Percentiles rank a stretch among this genome's conserved stretches.
Evolutionary conservation across 2,888 invertebrate genomes (phyloP).

Genomic region (Thera obeliscata): DNA sequence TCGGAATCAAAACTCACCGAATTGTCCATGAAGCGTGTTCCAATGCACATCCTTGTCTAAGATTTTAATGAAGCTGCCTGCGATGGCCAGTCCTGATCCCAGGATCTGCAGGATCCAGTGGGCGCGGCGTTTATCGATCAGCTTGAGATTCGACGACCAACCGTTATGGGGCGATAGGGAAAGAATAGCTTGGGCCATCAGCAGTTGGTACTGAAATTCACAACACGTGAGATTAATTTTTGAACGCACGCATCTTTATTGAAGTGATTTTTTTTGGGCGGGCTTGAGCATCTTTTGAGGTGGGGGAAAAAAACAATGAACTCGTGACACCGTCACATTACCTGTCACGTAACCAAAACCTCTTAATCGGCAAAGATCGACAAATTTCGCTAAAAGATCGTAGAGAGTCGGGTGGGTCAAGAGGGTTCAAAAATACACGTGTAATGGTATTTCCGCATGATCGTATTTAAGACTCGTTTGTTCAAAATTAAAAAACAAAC

Average conservation of each 20-base stretch:
- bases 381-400: no score
- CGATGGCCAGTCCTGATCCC: slow-evolving; percentile 66
- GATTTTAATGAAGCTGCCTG: slow-evolving; percentile 63
- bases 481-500: slow-evolving; percentile 39
- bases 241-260: no score
- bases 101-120: slow-evolving; percentile 68
- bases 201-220: slow-evolving; percentile 66
- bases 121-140: slow-evolving; percentile 63
- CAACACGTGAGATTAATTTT: neutral
- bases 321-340: no score
- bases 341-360: no score
- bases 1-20: slow-evolving; percentile 46
- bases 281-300: no score
- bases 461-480: neutral
- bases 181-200: slow-evolving; percentile 72
- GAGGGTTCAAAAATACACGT: no score
- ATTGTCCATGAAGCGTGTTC: slow-evolving; percentile 64
- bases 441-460: no score
- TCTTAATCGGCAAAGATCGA: no score
- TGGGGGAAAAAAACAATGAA: no score
- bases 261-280: no score
- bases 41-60: slow-evolving; percentile 56
- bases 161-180: slow-evolving; percentile 63
- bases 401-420: no score
- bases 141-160: slow-evolving; percentile 63